A percentile compares a stretch with the other conserved stretches of the same genome.
These are phyloP conservation scores for Allobates femoralis DNA, from an alignment of 2,797 vertebrate species.

Conservation along the genomic window DNA sequence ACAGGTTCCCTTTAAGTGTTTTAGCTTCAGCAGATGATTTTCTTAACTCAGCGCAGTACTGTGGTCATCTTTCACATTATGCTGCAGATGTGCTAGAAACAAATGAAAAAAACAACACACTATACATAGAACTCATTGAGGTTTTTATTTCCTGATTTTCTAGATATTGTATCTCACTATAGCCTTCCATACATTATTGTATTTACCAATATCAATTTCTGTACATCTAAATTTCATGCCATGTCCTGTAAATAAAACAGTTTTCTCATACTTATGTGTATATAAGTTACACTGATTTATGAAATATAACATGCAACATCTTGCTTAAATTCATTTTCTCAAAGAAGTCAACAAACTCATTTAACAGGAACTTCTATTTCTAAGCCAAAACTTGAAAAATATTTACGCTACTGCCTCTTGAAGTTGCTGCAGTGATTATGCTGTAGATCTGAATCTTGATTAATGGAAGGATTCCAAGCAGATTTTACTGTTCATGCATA, in stretches of 20 bases:
- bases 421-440: background rate
- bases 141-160: background rate
- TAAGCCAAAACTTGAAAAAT: background rate
- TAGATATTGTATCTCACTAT: background rate
- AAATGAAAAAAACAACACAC: background rate
- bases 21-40: no score
- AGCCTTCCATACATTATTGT: background rate
- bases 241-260: background rate
- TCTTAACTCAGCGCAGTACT: background rate
- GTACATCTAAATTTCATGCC: background rate
- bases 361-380: background rate
- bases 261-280: background rate
- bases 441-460: conserved; percentile 19
- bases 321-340: conserved; percentile 20
- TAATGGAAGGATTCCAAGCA: conserved; percentile 12
- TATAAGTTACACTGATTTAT: background rate
- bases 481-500: conserved; percentile 10
- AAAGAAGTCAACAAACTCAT: background rate
- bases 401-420: conserved; percentile 4
- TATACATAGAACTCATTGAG: no score
- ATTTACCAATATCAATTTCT: background rate
- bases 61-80: background rate
- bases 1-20: no score
- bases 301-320: background rate
- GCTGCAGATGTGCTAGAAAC: background rate